A percentile compares a stretch with the other conserved stretches of the same genome.
phyloP scores from a whole-genome alignment of 2,113 vertebrate genomes.

The Rhadina sibilatrix region DNA sequence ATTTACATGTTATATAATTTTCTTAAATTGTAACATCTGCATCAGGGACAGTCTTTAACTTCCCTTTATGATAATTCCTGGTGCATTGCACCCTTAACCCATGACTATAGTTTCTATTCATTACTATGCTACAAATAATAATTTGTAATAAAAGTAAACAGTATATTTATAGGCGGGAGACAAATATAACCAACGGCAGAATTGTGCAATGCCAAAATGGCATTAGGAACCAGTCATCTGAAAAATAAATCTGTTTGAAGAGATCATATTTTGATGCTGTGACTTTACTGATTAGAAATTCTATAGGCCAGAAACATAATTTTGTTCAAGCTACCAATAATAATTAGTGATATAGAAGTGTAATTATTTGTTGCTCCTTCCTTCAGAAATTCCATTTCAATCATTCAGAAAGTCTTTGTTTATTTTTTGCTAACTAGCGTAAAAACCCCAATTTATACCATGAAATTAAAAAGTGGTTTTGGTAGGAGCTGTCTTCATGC shows the following conservation, averaged over 20 bases:
- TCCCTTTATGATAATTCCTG: background rate
- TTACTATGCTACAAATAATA: background rate
- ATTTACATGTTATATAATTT: background rate
- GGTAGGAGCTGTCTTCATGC: slow-evolving; percentile 61
- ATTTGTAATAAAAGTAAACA: background rate
- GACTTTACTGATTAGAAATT: slow-evolving; percentile 58
- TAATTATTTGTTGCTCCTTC: slow-evolving; percentile 67
- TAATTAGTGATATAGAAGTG: slow-evolving; percentile 64
- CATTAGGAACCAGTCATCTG: slow-evolving; percentile 18
- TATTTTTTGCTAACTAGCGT: slow-evolving; percentile 71
- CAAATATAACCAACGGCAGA: background rate
- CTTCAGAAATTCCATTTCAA: slow-evolving; percentile 70
- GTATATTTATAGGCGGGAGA: background rate
- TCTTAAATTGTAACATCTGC: background rate
- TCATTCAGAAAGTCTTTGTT: slow-evolving; percentile 63
- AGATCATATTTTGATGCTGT: slow-evolving; percentile 20
- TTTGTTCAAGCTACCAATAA: slow-evolving; percentile 57
- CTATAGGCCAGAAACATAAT: slow-evolving; percentile 51
- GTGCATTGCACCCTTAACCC: rapidly evolving
- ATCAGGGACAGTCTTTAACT: background rate
- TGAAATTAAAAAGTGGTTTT: slow-evolving; percentile 71
- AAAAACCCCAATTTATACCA: slow-evolving; percentile 70
- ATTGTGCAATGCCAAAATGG: background rate
- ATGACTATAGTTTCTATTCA: background rate
- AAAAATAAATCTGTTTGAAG: slow-evolving; percentile 48